Conservation (phyloP, 2,888 invertebrate genomes). For the Platycheirus albimanus region DNA sequence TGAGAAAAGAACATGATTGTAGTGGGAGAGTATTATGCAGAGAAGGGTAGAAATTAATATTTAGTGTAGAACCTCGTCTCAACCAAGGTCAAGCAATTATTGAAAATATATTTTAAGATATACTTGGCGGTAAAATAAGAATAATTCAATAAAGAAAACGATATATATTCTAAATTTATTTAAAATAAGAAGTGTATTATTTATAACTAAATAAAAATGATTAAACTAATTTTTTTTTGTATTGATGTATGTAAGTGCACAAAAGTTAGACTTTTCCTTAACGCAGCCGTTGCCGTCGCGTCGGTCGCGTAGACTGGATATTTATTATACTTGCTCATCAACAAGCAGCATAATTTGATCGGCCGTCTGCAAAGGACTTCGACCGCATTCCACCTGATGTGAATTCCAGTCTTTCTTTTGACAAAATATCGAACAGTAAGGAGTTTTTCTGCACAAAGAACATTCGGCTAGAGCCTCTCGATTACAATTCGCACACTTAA, state of each 20-base stretch:
- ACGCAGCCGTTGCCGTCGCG: too few species aligned
- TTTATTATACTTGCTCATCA: constrained; percentile 85
- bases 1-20: too few species aligned
- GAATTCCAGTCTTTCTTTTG: constrained; percentile 95
- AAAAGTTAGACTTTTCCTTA: too few species aligned
- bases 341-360: constrained; percentile 94
- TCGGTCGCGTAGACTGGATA: neutral
- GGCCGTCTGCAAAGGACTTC: constrained; percentile 87
- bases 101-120: too few species aligned
- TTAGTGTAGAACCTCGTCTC: too few species aligned
- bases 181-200: constrained; percentile 6
- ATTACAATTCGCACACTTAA: constrained; percentile 94
- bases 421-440: constrained; percentile 95
- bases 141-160: neutral
- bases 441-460: constrained; percentile 92
- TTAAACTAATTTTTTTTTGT: constrained; percentile 5
- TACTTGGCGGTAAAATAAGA: too few species aligned
- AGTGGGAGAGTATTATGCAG: too few species aligned
- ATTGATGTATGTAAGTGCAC: too few species aligned
- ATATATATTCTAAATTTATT: constrained; percentile 24
- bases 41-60: too few species aligned
- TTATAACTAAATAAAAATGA: constrained; percentile 27
- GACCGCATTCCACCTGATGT: constrained; percentile 92
- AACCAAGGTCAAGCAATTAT: too few species aligned
- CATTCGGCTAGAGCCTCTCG: constrained; percentile 94